These are phyloP conservation scores for Riparia riparia DNA, from an alignment of 2,113 vertebrate species.

Conservation along the genomic window DNA sequence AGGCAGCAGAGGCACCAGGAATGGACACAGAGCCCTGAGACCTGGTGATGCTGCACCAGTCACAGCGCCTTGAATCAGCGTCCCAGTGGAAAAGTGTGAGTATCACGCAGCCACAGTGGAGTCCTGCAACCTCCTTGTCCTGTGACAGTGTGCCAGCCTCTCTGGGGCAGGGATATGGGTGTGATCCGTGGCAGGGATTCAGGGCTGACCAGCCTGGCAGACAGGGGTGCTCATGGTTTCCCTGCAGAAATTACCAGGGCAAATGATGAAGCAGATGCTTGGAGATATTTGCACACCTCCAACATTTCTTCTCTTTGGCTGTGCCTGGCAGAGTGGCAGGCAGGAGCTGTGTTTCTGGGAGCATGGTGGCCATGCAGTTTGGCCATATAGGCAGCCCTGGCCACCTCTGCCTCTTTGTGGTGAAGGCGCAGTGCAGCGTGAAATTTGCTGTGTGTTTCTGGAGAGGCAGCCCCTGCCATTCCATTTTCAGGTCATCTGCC, in stretches of 20 bases:
- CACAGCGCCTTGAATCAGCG: rapidly evolving
- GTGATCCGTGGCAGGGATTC: neutral
- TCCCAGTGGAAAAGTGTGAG: neutral
- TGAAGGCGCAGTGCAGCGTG: neutral
- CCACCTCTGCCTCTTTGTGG: neutral
- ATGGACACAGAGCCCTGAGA: neutral
- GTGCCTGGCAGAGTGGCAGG: neutral
- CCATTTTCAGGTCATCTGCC: neutral
- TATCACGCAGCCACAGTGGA: neutral
- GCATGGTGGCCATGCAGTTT: rapidly evolving
- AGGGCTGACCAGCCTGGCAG: neutral
- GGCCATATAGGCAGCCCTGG: neutral
- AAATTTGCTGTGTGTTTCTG: neutral
- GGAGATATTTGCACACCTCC: neutral
- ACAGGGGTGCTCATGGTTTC: rapidly evolving
- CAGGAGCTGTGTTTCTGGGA: neutral
- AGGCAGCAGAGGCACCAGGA: rapidly evolving
- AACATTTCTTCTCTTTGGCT: neutral
- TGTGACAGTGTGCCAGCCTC: neutral
- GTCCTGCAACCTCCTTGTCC: neutral
- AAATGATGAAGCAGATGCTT: neutral
- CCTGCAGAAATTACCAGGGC: neutral
- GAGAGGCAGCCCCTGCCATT: neutral
- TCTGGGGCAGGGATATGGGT: neutral
- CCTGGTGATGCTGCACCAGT: neutral